A percentile compares a stretch with the other conserved stretches of the same genome.
These are phyloP conservation scores for Zaprionus vittiger DNA, from an alignment of 1,140 invertebrate species.

Conservation along the genomic window DNA sequence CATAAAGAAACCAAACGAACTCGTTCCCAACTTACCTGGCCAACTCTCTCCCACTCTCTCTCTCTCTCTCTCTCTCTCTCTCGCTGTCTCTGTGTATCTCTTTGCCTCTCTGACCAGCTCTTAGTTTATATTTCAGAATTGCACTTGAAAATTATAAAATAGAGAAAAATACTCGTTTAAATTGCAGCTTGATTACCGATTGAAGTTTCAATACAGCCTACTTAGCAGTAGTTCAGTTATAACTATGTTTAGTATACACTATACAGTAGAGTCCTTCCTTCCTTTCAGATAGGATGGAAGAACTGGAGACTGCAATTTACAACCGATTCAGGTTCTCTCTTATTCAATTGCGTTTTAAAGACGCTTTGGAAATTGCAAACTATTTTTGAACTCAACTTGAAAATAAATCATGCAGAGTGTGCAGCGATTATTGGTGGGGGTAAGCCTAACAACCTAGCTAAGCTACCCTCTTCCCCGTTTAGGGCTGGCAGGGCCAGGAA, in stretches of 20 bases:
- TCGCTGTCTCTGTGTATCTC: background rate
- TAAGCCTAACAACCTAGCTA: background rate
- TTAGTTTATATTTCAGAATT: background rate
- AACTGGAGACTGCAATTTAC: background rate
- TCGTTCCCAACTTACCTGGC: constrained; percentile 21
- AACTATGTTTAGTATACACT: background rate
- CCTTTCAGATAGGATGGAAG: too few species aligned
- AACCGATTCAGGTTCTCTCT: background rate
- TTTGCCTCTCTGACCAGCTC: background rate
- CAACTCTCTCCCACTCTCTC: background rate
- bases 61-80: background rate
- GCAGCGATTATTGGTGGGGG: background rate
- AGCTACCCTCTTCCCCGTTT: background rate
- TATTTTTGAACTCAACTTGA: background rate
- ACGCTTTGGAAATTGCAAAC: background rate
- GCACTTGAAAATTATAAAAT: background rate
- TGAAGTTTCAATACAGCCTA: constrained; percentile 1
- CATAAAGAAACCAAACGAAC: constrained; percentile 31
- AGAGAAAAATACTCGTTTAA: background rate
- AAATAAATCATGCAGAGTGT: constrained; percentile 4
- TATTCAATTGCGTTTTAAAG: background rate
- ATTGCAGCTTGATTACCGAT: background rate
- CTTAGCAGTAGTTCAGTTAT: background rate
- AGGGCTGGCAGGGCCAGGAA: background rate
- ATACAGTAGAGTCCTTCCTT: too few species aligned